Conservation (phyloP, 2,113 vertebrate genomes). For the Lophotis ruficrista region DNA sequence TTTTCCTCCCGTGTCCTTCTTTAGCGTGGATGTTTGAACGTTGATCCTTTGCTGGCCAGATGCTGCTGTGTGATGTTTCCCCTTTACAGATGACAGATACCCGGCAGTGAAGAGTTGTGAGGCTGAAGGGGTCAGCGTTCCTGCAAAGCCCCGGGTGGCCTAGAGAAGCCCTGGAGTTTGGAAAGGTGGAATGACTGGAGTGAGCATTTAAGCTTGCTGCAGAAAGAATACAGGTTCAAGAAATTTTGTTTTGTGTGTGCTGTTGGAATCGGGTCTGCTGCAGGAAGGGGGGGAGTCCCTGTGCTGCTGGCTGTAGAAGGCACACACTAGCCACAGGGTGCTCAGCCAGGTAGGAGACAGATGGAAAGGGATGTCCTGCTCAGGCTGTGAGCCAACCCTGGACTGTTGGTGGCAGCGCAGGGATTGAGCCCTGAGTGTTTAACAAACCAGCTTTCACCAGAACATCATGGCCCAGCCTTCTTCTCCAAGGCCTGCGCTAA, state of each 20-base stretch:
- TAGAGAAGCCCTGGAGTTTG: neutral
- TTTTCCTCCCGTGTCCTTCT: neutral
- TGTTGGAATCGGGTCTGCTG: neutral
- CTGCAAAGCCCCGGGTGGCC: neutral
- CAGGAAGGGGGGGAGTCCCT: neutral
- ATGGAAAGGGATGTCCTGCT: neutral
- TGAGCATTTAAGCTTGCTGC: neutral
- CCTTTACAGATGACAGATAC: neutral
- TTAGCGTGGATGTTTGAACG: neutral
- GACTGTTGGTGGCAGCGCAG: neutral
- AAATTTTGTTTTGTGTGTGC: neutral
- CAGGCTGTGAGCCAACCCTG: neutral
- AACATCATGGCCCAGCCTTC: neutral
- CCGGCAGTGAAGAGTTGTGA: neutral
- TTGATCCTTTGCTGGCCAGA: neutral
- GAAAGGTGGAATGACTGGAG: neutral
- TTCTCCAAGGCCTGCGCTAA: neutral
- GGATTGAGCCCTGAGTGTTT: neutral
- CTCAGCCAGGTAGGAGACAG: neutral
- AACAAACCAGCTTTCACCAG: neutral
- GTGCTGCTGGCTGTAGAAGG: neutral
- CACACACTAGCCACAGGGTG: neutral
- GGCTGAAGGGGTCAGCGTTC: neutral
- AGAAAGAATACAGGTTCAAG: neutral
- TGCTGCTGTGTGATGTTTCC: neutral